Evolutionary conservation across 2,797 vertebrate species (phyloP).

Genomic region (Notolabrus celidotus): DNA sequence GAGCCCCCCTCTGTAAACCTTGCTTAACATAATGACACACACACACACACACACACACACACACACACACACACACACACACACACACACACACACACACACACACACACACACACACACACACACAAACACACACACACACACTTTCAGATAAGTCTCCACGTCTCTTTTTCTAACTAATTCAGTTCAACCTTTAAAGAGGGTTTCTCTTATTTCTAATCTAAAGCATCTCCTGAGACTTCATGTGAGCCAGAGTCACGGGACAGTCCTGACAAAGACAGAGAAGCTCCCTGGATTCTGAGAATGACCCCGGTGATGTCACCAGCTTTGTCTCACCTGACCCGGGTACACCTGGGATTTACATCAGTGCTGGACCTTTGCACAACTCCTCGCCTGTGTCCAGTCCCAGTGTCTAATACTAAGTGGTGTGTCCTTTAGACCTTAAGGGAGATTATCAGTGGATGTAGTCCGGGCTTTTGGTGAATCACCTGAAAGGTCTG

Average conservation of each 20-base stretch:
- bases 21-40: not conserved
- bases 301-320: not conserved
- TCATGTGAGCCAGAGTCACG: too few relatives aligned
- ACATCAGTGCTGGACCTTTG: not conserved
- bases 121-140: not conserved
- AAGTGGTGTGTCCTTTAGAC: not conserved
- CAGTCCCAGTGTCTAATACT: not conserved
- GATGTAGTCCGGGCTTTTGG: not conserved
- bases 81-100: not conserved
- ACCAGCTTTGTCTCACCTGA: not conserved
- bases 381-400: not conserved
- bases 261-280: too few relatives aligned
- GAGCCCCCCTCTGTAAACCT: constrained; percentile 32
- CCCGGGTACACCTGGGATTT: not conserved
- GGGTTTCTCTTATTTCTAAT: too few relatives aligned
- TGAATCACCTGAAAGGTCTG: not conserved
- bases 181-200: too few relatives aligned
- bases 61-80: not conserved
- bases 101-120: not conserved
- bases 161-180: too few relatives aligned
- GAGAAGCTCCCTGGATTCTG: too few relatives aligned
- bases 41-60: constrained; percentile 4
- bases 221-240: too few relatives aligned
- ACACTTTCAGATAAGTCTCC: not conserved
- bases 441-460: not conserved